Base-by-base conservation (phyloP, 2,797 vertebrate genomes). In the Hypotaenidia philippensis region DNA sequence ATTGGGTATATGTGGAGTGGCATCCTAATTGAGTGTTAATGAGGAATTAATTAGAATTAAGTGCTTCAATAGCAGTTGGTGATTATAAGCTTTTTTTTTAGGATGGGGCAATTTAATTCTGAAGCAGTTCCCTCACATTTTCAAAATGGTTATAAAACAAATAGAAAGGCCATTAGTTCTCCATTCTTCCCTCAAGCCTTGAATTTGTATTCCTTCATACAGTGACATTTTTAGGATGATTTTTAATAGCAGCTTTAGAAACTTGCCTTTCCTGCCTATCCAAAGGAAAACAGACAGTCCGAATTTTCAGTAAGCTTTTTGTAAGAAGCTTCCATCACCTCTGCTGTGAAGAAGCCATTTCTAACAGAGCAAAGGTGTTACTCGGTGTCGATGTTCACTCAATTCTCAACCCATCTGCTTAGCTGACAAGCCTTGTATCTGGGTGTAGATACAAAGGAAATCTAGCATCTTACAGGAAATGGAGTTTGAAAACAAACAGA, bases 31-130 rank as follows among this genome's bases (percentile, higher is more conserved):
- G 47, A 93, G 75, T 53, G 49, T 87, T 96, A 97, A 97, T 89
- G 87, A 97, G 68, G 52, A 89, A 45, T 92, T 97, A 95, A 96
- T 96, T 91, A 91, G 66, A 95, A 95, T 90, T 69, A 94, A 95
- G 74, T 96, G 36, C 52, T 96, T 96, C 94, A 53, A 29, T 84
- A 87, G 50, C 47, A 94, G 50, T 55, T 70, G 77, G 41, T 86
- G 69, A 91, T 93, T 90, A 94, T 90, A 96, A 95, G 79, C 36
- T 93, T 94, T 95, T 36, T 36, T 44, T 88, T 96, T 93, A 94
- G 72, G 77, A 92, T 31, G 2, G 11, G 69, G 32, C 41, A 80
- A 84, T 91, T 95, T 96, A 94, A 93, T 56, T 89, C 82, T 83
- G 71, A 91, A 91, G 40, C 32, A 53, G 27, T 79, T 93, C 16